These are phyloP conservation scores for Pocillopora verrucosa DNA, from an alignment of 64 coral and sea anemone genomes.

Conservation along the genomic window DNA sequence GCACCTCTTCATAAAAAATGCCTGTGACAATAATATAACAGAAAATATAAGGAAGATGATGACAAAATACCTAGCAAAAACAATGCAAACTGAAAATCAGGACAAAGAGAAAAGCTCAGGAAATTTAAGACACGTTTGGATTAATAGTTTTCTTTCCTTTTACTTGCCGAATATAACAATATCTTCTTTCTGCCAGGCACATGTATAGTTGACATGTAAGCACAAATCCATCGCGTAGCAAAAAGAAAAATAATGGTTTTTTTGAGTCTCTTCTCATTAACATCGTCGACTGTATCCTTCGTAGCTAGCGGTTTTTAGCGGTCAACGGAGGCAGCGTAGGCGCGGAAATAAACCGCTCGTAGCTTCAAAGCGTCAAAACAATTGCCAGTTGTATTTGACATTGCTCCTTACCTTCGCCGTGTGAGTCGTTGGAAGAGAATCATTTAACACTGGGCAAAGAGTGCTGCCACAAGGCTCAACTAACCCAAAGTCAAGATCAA, in stretches of 20 bases:
- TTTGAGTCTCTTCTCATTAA: too few species aligned
- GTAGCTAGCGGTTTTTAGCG: too few species aligned
- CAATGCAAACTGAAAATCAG: neutral
- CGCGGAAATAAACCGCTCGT: too few species aligned
- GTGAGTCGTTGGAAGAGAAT: neutral
- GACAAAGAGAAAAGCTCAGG: neutral
- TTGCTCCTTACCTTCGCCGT: neutral
- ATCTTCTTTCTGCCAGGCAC: neutral
- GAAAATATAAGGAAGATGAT: neutral
- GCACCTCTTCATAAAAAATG: constrained; percentile 17
- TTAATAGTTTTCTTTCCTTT: neutral
- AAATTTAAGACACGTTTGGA: neutral
- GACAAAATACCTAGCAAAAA: neutral
- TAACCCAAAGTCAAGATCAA: constrained; percentile 44
- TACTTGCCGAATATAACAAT: neutral
- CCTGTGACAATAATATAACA: neutral
- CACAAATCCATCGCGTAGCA: too few species aligned
- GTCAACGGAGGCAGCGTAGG: too few species aligned
- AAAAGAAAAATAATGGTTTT: too few species aligned
- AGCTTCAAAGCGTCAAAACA: too few species aligned
- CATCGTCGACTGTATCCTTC: too few species aligned
- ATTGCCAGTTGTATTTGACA: neutral
- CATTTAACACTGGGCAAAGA: constrained; percentile 40
- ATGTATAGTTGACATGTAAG: neutral
- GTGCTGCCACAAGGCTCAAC: constrained; percentile 29